These are phyloP conservation scores for Gephyroberyx darwinii DNA, from an alignment of 2,797 vertebrate genomes.

Conservation along the genomic window DNA sequence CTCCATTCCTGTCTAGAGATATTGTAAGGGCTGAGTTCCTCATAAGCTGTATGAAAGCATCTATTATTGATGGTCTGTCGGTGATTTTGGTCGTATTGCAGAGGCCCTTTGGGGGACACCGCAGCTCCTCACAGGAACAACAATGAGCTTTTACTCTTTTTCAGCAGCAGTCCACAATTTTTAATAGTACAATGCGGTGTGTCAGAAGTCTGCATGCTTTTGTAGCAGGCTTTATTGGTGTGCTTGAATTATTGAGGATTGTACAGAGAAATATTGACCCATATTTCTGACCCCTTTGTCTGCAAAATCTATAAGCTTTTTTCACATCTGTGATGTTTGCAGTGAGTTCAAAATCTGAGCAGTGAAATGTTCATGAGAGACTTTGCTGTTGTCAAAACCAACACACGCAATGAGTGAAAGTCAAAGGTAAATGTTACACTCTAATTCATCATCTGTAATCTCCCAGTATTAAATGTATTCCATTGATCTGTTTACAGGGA, in stretches of 20 bases:
- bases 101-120: conserved; percentile 53
- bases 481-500: conserved; percentile 70
- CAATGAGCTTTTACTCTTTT: conserved; percentile 52
- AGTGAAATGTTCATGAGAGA: background rate
- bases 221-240: conserved; percentile 8
- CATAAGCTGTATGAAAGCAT: conserved; percentile 62
- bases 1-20: conserved; percentile 43
- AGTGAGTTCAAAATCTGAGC: background rate
- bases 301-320: background rate
- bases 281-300: conserved; percentile 34
- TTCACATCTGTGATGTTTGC: background rate
- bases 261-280: conserved; percentile 28
- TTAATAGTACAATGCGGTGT: conserved; percentile 31
- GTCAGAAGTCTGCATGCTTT: conserved; percentile 24
- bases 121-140: conserved; percentile 49
- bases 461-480: conserved; percentile 15
- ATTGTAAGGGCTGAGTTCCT: conserved; percentile 51
- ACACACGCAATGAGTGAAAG: background rate
- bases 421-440: background rate
- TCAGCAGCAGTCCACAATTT: conserved; percentile 28
- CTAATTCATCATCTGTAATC: background rate
- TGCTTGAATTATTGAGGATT: conserved; percentile 47
- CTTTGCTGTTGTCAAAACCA: background rate
- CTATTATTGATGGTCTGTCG: conserved; percentile 72
- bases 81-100: conserved; percentile 53